Evolutionary conservation across 2,113 vertebrate species (phyloP).

Genomic region (Gavialis gangeticus): DNA sequence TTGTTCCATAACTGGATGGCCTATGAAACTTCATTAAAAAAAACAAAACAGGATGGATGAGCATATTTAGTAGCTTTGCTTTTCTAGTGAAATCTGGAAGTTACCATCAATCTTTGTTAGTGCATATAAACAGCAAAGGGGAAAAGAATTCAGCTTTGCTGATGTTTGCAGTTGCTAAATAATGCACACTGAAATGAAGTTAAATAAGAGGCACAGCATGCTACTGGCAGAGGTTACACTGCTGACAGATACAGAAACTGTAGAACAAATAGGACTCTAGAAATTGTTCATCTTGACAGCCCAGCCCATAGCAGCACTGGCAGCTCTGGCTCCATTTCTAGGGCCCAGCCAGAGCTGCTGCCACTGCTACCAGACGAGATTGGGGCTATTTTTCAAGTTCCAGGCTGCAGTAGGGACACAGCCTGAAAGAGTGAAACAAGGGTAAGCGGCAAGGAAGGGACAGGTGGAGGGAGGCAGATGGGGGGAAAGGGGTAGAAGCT

Average conservation of each 20-base stretch:
- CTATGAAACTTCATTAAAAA: not conserved
- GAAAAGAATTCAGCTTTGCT: not conserved
- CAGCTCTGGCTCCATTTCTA: too few species aligned
- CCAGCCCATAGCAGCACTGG: too few species aligned
- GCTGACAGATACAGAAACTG: not conserved
- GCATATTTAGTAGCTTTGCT: not conserved
- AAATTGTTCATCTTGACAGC: not conserved
- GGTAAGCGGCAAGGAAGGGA: too few species aligned
- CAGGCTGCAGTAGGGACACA: too few species aligned
- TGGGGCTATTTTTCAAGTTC: too few species aligned
- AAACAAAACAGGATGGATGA: not conserved
- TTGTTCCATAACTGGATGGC: not conserved
- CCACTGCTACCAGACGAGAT: too few species aligned
- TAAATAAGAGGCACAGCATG: not conserved
- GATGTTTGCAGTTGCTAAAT: not conserved
- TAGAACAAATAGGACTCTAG: not conserved
- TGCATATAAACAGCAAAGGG: not conserved
- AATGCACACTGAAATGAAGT: not conserved
- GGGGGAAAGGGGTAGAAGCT: too few species aligned
- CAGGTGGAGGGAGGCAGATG: too few species aligned
- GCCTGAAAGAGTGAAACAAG: too few species aligned
- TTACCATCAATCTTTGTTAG: not conserved
- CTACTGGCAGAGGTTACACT: not conserved
- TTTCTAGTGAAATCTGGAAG: constrained; percentile 10
- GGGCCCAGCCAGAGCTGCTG: too few species aligned